Conservation (phyloP, 2,888 invertebrate species). For the Hypomecis atomaria region DNA sequence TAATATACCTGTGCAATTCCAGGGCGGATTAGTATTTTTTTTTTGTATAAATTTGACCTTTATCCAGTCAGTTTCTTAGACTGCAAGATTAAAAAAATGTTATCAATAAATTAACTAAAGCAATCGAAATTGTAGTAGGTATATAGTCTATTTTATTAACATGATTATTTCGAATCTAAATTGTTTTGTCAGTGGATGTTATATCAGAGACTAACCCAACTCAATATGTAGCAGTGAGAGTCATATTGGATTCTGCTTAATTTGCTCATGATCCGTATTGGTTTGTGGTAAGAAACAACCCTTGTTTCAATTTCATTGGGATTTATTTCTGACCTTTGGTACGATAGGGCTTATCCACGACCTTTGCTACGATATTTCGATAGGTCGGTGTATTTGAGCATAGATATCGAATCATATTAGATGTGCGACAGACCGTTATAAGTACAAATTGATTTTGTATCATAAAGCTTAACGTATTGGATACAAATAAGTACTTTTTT, state of each 20-base stretch:
- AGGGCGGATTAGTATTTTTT: too few relatives aligned
- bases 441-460: constrained; percentile 15
- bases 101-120: too few relatives aligned
- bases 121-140: too few relatives aligned
- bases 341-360: not conserved
- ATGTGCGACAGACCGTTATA: constrained; percentile 16
- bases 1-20: too few relatives aligned
- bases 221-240: not conserved
- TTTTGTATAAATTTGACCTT: too few relatives aligned
- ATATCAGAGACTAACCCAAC: not conserved
- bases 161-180: too few relatives aligned
- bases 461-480: constrained; percentile 11
- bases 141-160: too few relatives aligned
- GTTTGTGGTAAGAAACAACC: constrained; percentile 4
- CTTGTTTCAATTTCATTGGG: constrained; percentile 20
- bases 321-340: constrained; percentile 20
- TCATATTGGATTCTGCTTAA: not conserved
- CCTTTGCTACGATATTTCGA: constrained; percentile 1
- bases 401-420: constrained; percentile 3
- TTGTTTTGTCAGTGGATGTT: too few relatives aligned
- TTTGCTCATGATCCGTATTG: not conserved
- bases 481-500: constrained; percentile 2
- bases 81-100: too few relatives aligned
- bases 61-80: too few relatives aligned
- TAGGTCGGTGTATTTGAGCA: constrained; percentile 3